Conservation (phyloP, 2,113 vertebrate genomes). For the Craseonycteris thonglongyai region DNA sequence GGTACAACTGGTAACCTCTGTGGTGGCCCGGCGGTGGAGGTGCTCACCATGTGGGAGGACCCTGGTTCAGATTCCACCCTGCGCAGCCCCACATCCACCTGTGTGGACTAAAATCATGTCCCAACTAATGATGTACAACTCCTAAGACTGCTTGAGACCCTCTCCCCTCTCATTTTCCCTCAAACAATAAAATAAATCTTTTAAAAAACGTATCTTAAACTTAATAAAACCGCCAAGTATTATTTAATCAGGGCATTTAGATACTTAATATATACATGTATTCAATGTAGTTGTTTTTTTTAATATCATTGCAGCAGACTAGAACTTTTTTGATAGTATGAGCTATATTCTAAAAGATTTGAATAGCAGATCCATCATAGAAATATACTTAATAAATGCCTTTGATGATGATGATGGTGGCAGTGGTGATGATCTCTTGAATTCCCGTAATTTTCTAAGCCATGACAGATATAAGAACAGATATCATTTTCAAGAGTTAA, state of each 20-base stretch:
- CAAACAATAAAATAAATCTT: no score
- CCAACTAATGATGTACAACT: no score
- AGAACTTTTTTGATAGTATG: background rate
- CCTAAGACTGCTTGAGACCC: no score
- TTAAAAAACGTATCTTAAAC: background rate
- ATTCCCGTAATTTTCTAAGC: conserved; percentile 52
- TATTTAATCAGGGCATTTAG: background rate
- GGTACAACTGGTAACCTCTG: no score
- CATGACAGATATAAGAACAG: conserved; percentile 57
- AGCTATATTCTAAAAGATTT: conserved; percentile 17
- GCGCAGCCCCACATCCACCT: no score
- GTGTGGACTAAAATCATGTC: no score
- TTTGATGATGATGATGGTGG: conserved; percentile 16
- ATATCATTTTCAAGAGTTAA: conserved; percentile 63
- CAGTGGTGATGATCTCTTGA: conserved; percentile 29
- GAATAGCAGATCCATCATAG: conserved; percentile 20
- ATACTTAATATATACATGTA: background rate
- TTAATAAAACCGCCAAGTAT: background rate
- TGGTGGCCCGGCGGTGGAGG: no score
- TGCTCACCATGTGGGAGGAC: no score
- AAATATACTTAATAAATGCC: conserved; percentile 36
- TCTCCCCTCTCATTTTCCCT: no score
- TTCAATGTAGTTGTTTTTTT: background rate
- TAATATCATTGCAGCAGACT: background rate
- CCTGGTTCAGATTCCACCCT: no score